Base-by-base conservation (phyloP, 35 echinoderm and acorn worm genomes). In the Apostichopus californicus region DNA sequence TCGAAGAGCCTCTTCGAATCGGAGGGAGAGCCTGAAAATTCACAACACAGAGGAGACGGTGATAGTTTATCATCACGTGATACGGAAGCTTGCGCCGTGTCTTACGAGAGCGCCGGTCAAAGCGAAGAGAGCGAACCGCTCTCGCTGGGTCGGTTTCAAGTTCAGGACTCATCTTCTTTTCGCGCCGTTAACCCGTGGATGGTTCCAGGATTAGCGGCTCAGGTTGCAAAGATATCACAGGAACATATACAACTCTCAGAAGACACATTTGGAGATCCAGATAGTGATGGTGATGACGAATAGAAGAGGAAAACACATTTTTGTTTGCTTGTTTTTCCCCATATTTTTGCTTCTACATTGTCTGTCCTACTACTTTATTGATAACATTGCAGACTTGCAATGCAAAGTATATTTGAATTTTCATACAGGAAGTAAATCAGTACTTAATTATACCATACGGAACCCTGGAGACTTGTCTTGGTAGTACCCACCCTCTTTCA, bases 201-300 rank as follows among this genome's bases (percentile, higher is more conserved):
- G 71, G 55, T 78, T 22, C 53, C 89, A 13, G 89, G 89, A 22
- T 77, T 91, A 14, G 89, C 89, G 4, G 89, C 89, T 26, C 71
- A 91, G 73, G 73, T 91, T 15, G 89, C 89, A 12, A 77, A 79
- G 73, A 91, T 91, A 20, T 91, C 89, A 14, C 71, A 60, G 54
- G 17, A 91, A 56, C 75, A 59, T 12, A 24, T 78, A n/a, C 54
- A 79, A 14, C 56, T 91, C 2, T 78, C 71, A 18, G 89, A 91
- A 56, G 89, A 91, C 9, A 79, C 89, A 17, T 91, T 91, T 91
- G 89, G 89, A 21, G 89, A 91, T 23, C 1, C 18, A 15, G 71
- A 77, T 78, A 79, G 89, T 79, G 89, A 91, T 79, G 73, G 15
- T 82, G 58, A 61, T 46, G 34, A 46, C 34, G 34, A 46, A 46